Conservation (phyloP, 2,888 invertebrate species). For the Melanchra persicariae region DNA sequence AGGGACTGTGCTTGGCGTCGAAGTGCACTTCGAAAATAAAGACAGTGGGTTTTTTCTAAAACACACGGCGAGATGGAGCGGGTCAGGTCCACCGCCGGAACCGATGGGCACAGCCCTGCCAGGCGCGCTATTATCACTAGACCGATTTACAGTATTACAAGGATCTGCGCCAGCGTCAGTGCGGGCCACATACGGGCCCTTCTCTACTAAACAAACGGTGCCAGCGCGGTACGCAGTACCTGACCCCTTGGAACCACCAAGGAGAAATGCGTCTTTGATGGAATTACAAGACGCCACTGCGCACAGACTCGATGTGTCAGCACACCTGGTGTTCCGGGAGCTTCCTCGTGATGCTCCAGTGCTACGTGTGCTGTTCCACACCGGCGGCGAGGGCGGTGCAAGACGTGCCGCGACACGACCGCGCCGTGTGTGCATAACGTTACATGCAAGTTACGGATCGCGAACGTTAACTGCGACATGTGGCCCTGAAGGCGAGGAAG, state of each 20-base stretch:
- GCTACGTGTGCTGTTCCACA: slow-evolving; percentile 97
- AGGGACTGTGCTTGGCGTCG: slow-evolving; percentile 94
- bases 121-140: slow-evolving; percentile 94
- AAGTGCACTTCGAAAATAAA: slow-evolving; percentile 97
- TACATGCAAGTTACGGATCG: slow-evolving; percentile 93
- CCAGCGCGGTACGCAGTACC: slow-evolving; percentile 97
- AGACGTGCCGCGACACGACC: slow-evolving; percentile 93
- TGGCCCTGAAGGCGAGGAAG: slow-evolving; percentile 97
- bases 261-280: slow-evolving; percentile 90
- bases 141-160: slow-evolving; percentile 97
- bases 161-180: slow-evolving; percentile 97
- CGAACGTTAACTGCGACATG: slow-evolving; percentile 96
- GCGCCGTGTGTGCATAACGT: slow-evolving; percentile 95
- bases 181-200: slow-evolving; percentile 97
- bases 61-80: slow-evolving; percentile 94
- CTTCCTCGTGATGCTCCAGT: slow-evolving; percentile 97
- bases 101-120: slow-evolving; percentile 88
- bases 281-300: slow-evolving; percentile 92
- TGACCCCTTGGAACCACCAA: slow-evolving; percentile 93
- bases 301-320: slow-evolving; percentile 97
- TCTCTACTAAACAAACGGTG: slow-evolving; percentile 98
- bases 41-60: slow-evolving; percentile 97
- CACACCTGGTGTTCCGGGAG: slow-evolving; percentile 97
- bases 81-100: slow-evolving; percentile 87
- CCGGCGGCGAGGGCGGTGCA: slow-evolving; percentile 96